Percentiles rank a stretch among this genome's conserved stretches.
Conservation (phyloP, 2,797 vertebrate genomes). For the Phalloptychus januarius region DNA sequence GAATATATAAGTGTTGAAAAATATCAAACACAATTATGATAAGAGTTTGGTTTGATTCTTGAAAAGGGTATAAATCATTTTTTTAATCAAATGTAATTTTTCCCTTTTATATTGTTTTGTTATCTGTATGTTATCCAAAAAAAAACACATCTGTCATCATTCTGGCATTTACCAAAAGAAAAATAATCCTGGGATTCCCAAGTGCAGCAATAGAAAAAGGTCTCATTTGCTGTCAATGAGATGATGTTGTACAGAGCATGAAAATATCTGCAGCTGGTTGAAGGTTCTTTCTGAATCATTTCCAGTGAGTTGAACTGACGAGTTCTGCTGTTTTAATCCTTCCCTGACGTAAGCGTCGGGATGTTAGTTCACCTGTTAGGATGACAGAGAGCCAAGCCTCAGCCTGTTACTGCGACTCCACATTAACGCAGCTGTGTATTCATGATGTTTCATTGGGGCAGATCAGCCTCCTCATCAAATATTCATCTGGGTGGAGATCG, state of each 20-base stretch:
- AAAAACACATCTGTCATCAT: background rate
- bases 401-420: slow-evolving; percentile 35
- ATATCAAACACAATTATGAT: background rate
- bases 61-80: background rate
- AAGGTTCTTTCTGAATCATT: background rate
- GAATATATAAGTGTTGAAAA: background rate
- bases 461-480: slow-evolving; percentile 67
- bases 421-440: slow-evolving; percentile 50
- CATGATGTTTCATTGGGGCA: slow-evolving; percentile 60
- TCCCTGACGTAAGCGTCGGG: slow-evolving; percentile 27
- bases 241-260: background rate
- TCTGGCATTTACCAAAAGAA: background rate
- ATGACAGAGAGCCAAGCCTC: background rate
- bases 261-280: background rate
- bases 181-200: background rate
- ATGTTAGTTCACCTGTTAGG: slow-evolving; percentile 14
- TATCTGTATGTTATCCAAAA: background rate
- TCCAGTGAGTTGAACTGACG: background rate
- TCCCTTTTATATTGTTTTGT: background rate
- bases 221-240: background rate
- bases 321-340: slow-evolving; percentile 23
- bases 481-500: slow-evolving; percentile 61
- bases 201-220: background rate
- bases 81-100: background rate
- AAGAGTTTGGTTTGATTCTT: background rate